Base-by-base conservation (phyloP, 2,797 vertebrate species). In the Enteromius mattozi region DNA sequence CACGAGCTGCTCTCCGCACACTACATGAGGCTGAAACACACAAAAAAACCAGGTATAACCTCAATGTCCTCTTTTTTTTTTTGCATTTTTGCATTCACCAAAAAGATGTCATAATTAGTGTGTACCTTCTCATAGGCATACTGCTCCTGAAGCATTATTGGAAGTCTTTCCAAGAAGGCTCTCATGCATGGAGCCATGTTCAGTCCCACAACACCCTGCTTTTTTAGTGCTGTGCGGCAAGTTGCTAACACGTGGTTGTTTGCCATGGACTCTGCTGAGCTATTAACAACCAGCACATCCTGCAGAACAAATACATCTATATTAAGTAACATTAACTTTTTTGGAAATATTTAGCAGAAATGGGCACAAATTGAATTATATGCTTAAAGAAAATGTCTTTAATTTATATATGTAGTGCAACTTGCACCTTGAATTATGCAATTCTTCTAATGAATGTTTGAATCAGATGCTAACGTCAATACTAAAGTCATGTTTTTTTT, bases 111-210 rank as follows among this genome's bases (percentile, higher is more conserved):
- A 65, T 65, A 65, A 17, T 65, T 33, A 33, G 63, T 27, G 3
- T 35, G 68, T 45, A 89, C 98, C 98, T 99, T 99, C 85, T 99
- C 98, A 0, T 99, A 99, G 2, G 95, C 93, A 6, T 99, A 99
- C 91, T 99, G 98, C 77, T 99, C 98, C 95, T 99, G 98, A 91
- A 99, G 96, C 97, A 99, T 99, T 78, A 98, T 85, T 0, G 98
- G 98, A 81, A 99, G 94, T 33, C 98, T 93, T 92, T 99, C 98
- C 89, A 99, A 91, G 92, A 99, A 99, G 0, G 98, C 97, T 74
- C 97, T 95, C 98, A 99, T 99, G 92, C 98, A 99, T 0, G 98
- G 98, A 2, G 98, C 98, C 95, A 96, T 95, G 92, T 97, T 98
- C 80, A 99, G 90, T 68, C 98, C 98, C 27, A 97, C 90, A 33